Base-by-base conservation (phyloP, 2,888 invertebrate species). In the Drosophila subsilvestris region DNA sequence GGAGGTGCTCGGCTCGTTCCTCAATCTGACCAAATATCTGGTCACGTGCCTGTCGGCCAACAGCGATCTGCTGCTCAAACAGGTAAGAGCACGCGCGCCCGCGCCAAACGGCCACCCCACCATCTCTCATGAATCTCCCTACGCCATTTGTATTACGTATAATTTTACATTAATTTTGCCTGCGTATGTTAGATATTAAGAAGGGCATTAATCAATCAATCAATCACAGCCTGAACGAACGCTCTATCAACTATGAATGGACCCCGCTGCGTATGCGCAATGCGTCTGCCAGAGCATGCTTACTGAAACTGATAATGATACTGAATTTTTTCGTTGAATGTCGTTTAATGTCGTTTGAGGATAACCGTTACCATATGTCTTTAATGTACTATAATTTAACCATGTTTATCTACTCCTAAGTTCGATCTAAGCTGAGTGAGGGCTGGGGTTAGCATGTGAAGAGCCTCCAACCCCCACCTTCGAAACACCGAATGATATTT, bases 31-130 rank as follows among this genome's bases (percentile, higher is more conserved):
- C 56, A 98, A 98, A 93, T 97, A 98, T 93, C 94, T 98, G 82
- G 97, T 98, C 75, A 98, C 98, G 37, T 98, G 97, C 93, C 95
- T 97, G 89, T 97, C 97, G 92, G 96, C 97, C 84, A 98, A 98
- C 93, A 97, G 97, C 81, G 98, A 98, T 93, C 93, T 98, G 79
- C 94, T 98, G 57, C 93, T 98, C 57, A 98, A 98, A 93, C 98
- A 98, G 96, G 97, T 97, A 94, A 93, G 83, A 37, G 37, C 14
- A 14, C 2, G 2, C 37, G n/a, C 37, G n/a, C 37, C 37, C 14
- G 32, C 12, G 22, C 37, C 1, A 14, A 37, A 7, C 37, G 7
- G 14, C 2, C 6, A 27, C 37, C 27, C 27, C 9, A 27, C 7
- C 37, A 37, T 37, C 37, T 37, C 14, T 37, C 37, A 37, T 37